Percentiles rank a stretch among this genome's conserved stretches.
These are phyloP conservation scores for Spilogale gracilis DNA, from an alignment of 2,113 vertebrate genomes.

Conservation along the genomic window DNA sequence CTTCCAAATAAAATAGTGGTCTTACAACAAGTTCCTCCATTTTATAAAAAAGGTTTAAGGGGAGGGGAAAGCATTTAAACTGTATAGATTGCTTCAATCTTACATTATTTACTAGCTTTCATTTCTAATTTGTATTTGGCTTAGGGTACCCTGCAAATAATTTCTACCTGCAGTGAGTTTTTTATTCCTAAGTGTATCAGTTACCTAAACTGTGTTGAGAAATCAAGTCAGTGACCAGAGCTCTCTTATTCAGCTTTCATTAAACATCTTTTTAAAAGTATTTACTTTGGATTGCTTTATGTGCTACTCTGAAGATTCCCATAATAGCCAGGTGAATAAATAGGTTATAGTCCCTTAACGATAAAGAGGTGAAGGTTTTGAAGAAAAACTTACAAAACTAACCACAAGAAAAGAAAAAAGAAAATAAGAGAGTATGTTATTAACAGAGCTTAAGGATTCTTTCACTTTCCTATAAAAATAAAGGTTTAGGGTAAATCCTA, in stretches of 20 bases:
- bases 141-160: constrained; percentile 68
- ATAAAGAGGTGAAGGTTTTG: neutral
- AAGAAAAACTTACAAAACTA: neutral
- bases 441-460: neutral
- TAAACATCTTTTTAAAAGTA: constrained; percentile 83
- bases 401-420: neutral
- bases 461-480: constrained; percentile 53
- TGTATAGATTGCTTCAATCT: neutral
- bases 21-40: neutral
- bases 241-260: constrained; percentile 80
- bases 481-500: constrained; percentile 14
- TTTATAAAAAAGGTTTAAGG: neutral
- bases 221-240: constrained; percentile 83
- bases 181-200: constrained; percentile 80
- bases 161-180: constrained; percentile 69
- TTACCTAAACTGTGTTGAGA: constrained; percentile 83
- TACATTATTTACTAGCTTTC: constrained; percentile 73
- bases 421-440: neutral
- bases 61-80: neutral
- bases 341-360: neutral
- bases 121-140: constrained; percentile 83
- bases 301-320: neutral
- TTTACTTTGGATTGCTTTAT: constrained; percentile 79
- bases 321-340: neutral
- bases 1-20: constrained; percentile 27